phyloP scores from a whole-genome alignment of 2,113 vertebrate species.

The Gambusia holbrooki region DNA sequence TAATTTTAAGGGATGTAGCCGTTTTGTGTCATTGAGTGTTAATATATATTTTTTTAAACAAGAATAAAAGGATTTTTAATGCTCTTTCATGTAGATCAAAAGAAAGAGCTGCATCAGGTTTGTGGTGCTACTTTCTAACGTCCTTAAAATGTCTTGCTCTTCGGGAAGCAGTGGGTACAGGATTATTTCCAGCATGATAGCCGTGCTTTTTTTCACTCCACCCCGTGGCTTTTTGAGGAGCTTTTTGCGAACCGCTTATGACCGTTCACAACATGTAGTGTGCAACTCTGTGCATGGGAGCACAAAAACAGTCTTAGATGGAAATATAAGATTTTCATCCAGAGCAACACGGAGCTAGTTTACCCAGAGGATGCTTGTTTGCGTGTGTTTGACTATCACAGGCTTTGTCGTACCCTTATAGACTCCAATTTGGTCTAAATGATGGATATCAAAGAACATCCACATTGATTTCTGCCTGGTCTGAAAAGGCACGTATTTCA shows the following conservation, averaged over 20 bases:
- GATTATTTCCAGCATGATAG: conserved; percentile 8
- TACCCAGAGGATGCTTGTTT: conserved; percentile 29
- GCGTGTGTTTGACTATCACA: conserved; percentile 23
- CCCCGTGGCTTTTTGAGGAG: neutral
- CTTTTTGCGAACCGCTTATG: conserved; percentile 17
- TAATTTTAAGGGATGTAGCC: too few relatives aligned
- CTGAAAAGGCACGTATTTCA: conserved; percentile 54
- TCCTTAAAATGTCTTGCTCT: conserved; percentile 7
- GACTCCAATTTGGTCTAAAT: conserved; percentile 57
- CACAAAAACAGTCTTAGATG: conserved; percentile 14
- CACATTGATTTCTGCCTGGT: conserved; percentile 63
- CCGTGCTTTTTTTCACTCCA: neutral
- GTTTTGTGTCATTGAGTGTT: too few relatives aligned
- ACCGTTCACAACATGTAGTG: conserved; percentile 18
- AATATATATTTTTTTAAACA: neutral
- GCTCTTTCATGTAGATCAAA: neutral
- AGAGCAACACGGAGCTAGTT: conserved; percentile 15
- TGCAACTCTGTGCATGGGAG: conserved; percentile 4
- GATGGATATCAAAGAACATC: conserved; percentile 66
- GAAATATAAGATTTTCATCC: conserved; percentile 24
- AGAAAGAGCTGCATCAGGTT: neutral
- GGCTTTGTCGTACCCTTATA: conserved; percentile 26
- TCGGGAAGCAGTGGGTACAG: neutral
- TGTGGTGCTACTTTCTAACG: neutral
- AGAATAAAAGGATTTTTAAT: neutral